A percentile compares a stretch with the other conserved stretches of the same genome.
Evolutionary conservation across 2,888 invertebrate species (phyloP).

Genomic region (Cephus rjabovi): DNA sequence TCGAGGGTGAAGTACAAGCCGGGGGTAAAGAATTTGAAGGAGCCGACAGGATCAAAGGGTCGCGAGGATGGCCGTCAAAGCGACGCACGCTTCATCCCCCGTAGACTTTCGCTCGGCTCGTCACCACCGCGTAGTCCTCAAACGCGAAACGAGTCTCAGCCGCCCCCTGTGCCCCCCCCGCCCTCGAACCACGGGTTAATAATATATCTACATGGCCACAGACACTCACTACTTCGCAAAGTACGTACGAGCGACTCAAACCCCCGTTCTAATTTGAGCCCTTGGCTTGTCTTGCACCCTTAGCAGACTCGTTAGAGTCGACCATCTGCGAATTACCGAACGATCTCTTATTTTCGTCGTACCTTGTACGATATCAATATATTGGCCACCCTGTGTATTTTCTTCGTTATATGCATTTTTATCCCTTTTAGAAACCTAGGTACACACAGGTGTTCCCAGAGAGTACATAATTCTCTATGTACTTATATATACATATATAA

Average conservation of each 20-base stretch:
- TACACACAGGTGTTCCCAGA: neutral
- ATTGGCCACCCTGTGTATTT: neutral
- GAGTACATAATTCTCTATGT: neutral
- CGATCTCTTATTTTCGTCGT: neutral
- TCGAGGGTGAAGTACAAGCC: neutral
- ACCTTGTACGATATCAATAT: neutral
- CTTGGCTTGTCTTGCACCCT: neutral
- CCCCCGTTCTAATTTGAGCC: neutral
- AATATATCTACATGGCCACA: neutral
- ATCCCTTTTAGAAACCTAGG: neutral
- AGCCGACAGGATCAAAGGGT: constrained; percentile 9
- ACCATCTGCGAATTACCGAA: neutral
- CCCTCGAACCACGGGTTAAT: neutral
- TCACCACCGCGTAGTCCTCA: constrained; percentile 20
- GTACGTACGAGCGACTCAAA: neutral
- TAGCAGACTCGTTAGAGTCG: neutral
- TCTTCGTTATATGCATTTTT: neutral
- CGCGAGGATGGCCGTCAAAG: constrained; percentile 21
- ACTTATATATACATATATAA: neutral
- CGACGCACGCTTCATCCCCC: constrained; percentile 19
- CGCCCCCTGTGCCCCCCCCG: neutral
- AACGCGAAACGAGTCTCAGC: constrained; percentile 1
- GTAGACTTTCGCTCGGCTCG: constrained; percentile 9
- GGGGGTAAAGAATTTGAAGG: constrained; percentile 1
- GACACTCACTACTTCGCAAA: neutral